Evolutionary conservation across 2,888 invertebrate species (phyloP).

Genomic region (Frankliniella intonsa): DNA sequence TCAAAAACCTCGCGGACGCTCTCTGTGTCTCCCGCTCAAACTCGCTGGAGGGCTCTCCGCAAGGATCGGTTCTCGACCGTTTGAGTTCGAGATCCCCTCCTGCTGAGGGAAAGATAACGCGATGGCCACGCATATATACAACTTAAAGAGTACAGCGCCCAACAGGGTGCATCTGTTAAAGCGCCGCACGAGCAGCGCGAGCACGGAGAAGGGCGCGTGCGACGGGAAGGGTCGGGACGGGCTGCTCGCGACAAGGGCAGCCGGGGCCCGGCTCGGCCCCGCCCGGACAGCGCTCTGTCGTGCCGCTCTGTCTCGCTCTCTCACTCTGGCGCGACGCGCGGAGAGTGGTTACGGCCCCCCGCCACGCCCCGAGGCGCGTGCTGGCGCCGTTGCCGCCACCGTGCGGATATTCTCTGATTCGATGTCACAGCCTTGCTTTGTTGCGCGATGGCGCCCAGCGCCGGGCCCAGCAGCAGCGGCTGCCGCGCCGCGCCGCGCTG

Average conservation of each 20-base stretch:
- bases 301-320: too few species aligned
- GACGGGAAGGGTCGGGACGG: not conserved
- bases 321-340: not conserved
- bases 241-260: too few species aligned
- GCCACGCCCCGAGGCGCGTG: not conserved
- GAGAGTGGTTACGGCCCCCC: not conserved
- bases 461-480: not conserved
- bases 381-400: not conserved
- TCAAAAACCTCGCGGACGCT: not conserved
- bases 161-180: too few species aligned
- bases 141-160: too few species aligned
- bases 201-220: too few species aligned
- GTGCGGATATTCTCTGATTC: conserved; percentile 13
- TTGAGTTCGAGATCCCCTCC: too few species aligned
- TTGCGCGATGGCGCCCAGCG: not conserved
- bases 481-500: not conserved
- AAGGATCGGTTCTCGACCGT: too few species aligned
- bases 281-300: not conserved
- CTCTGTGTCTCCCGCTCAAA: too few species aligned
- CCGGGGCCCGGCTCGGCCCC: not conserved
- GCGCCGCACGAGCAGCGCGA: too few species aligned
- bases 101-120: too few species aligned
- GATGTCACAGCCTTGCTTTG: conserved; percentile 26
- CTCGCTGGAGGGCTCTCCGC: too few species aligned
- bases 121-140: too few species aligned